Evolutionary conservation across 2,888 invertebrate genomes (phyloP).

Genomic region (Sesamia inferens): DNA sequence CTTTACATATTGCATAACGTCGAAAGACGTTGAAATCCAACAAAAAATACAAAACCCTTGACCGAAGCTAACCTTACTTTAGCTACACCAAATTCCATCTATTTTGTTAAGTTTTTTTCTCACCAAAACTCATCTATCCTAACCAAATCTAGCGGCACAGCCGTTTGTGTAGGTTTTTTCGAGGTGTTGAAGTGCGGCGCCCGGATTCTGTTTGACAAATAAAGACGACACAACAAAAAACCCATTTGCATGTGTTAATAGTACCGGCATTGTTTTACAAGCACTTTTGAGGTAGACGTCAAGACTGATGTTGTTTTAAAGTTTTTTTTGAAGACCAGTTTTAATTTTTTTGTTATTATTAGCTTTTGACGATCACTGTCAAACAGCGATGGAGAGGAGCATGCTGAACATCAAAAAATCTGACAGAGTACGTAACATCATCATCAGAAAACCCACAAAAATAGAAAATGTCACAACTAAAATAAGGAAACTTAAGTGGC

Average conservation of each 20-base stretch:
- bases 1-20: neutral
- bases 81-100: conserved; percentile 23
- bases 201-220: conserved; percentile 59
- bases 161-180: conserved; percentile 48
- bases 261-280: conserved; percentile 55
- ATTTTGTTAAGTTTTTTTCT: conserved; percentile 20
- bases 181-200: conserved; percentile 66
- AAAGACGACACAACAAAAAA: conserved; percentile 58
- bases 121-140: conserved; percentile 39
- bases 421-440: too few species aligned
- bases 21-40: neutral
- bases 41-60: neutral
- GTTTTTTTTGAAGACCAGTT: neutral
- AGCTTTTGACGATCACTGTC: too few species aligned
- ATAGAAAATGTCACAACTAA: too few species aligned
- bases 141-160: conserved; percentile 55
- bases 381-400: too few species aligned
- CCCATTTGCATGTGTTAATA: conserved; percentile 71
- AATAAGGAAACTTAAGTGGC: too few species aligned
- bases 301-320: conserved; percentile 27
- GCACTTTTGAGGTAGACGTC: conserved; percentile 33
- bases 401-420: too few species aligned
- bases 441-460: too few species aligned
- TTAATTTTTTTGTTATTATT: neutral
- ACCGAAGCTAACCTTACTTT: neutral